Evolutionary conservation across 2,113 vertebrate genomes (phyloP), one percentile per base, ranked within the genome.

Genomic region (Antigone vipio): DNA sequence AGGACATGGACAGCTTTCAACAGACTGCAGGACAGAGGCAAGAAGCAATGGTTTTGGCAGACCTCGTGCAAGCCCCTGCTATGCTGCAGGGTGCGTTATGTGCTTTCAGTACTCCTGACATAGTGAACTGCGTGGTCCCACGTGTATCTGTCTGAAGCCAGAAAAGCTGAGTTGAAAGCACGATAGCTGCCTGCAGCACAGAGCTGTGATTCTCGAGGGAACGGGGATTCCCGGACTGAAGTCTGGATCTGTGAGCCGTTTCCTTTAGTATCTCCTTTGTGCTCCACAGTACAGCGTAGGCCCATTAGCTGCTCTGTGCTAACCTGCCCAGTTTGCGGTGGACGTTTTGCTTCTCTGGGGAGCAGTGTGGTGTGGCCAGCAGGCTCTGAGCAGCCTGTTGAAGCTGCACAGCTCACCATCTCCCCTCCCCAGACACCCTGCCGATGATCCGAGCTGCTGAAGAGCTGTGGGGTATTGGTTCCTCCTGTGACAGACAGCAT

Each of bases 21-120:
- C 72, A 90, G 73, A 9, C 90, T 72, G 52, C 63, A 71, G 67
- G 83, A 93, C 80, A 89, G 93, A 74, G 76, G 68, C 75, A 87
- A 83, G 78, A 35, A 95, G 76, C 15, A 9, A 18, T 88, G 63
- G 27, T 85, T 96, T 95, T 96, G 91, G 93, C 95, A 95, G 80
- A 78, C 66, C 73, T 83, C 0, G 1, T 27, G 60, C 71, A 69
- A 59, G 42, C 50, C 45, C 72, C 72, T 17, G 1, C 77, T 73
- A 1, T 23, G 81, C 85, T 64, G 67, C 30, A 5, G 89, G 81
- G 58, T 95, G 72, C 66, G 13, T 71, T 52, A 40, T 58, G 58
- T 82, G 85, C 88, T 85, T 96, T 75, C 75, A 72, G 62, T 91
- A 15, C 34, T 91, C 56, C 83, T 56, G 56, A 60, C 19, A 3